Base-by-base conservation (phyloP, 2,888 invertebrate genomes). In the Drosophila monieri region DNA sequence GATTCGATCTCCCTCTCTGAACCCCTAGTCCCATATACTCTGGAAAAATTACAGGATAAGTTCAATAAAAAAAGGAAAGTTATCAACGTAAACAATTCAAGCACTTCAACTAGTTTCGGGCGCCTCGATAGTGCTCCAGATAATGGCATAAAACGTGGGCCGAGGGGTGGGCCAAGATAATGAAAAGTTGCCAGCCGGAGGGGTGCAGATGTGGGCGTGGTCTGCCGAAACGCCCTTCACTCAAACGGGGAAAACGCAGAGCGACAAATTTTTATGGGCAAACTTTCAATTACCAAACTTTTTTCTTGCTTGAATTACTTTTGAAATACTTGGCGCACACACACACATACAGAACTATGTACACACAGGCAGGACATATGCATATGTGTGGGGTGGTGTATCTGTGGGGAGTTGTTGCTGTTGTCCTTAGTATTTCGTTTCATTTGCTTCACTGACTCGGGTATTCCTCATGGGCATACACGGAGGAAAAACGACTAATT, bases 221-320 rank as follows among this genome's bases (percentile, higher is more conserved):
- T 6, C 12, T 2, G 37, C 51, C 51, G 37, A 23, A 15, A 9
- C 32, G 62, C 58, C 48, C 55, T 53, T 67, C 67, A 57, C 37
- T 73, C 73, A 59, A 61, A 37, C 62, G 48, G 44, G 62, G 47
- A 70, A 61, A 72, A 71, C 62, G 59, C 68, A 73, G 68, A 77
- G 81, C 79, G 87, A 84, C 83, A 84, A 87, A 84, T 87, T 84
- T 84, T 84, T 87, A 84, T 84, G 84, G 81, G 85, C 56, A 84
- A 84, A 84, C 87, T 84, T 84, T 84, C 84, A 84, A 87, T 85
- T 87, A 84, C 87, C 76, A 73, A 87, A 80, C 79, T 87, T 84
- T 81, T 85, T 87, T 77, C 74, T 56, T 76, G 87, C 87, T 84
- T 80, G 85, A 84, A 86, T 80, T 83, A 86, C 81, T 83, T 86